A percentile compares a stretch with the other conserved stretches of the same genome.
Conservation (phyloP, 2,113 vertebrate species). For the Chitala chitala region DNA sequence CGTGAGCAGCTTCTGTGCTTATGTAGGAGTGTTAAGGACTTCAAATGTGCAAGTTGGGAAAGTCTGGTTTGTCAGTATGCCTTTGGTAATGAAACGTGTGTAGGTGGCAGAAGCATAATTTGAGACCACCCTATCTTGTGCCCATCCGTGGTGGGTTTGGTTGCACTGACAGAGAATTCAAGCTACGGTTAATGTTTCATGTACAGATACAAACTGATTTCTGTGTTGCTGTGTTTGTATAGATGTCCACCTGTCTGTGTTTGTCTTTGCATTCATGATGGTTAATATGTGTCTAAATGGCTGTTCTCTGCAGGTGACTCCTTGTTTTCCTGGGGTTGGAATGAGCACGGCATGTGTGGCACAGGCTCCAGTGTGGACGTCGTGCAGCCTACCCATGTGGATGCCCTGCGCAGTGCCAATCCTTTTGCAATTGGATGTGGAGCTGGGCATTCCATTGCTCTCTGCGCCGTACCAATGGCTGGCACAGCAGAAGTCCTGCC, state of each 20-base stretch:
- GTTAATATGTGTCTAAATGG: too few species aligned
- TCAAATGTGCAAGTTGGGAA: too few species aligned
- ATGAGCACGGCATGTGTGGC: slow-evolving; percentile 92
- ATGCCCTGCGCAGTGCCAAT: slow-evolving; percentile 36
- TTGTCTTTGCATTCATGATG: neutral
- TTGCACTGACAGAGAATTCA: too few species aligned
- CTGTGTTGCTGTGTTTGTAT: neutral
- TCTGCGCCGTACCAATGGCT: slow-evolving; percentile 49
- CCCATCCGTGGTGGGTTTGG: too few species aligned
- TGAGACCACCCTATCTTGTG: too few species aligned
- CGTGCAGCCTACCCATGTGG: slow-evolving; percentile 58
- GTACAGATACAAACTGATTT: neutral
- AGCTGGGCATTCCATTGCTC: slow-evolving; percentile 83
- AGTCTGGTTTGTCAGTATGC: too few species aligned
- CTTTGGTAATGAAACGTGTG: too few species aligned
- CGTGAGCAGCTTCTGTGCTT: too few species aligned
- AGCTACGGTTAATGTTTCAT: neutral
- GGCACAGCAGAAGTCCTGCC: neutral
- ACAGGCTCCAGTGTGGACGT: slow-evolving; percentile 67
- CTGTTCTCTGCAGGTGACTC: slow-evolving; percentile 56
- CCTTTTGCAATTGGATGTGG: slow-evolving; percentile 77
- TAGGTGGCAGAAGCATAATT: too few species aligned
- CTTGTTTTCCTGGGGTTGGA: slow-evolving; percentile 91
- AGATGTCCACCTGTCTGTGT: neutral
- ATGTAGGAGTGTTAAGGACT: too few species aligned